Evolutionary conservation across 2,888 invertebrate species (phyloP), one percentile per base, ranked within the genome.

Genomic region (Oegoconia quadripuncta): DNA sequence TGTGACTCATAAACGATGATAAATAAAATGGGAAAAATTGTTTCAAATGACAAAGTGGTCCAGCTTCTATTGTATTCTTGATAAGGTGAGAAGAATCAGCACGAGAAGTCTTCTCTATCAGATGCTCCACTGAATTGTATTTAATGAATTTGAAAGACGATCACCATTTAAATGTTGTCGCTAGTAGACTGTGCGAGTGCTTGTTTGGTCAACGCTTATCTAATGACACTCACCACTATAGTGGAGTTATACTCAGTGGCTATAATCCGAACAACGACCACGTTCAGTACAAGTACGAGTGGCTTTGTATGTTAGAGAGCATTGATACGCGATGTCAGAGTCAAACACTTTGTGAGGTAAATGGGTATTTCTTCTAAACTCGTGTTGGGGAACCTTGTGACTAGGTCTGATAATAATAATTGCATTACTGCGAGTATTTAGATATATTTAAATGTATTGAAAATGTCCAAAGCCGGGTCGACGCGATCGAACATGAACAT

Each of bases 1-100:
- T 66, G 61, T 78, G 78, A 78, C 65, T 77, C 76, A 77, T 61
- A 54, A 48, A 41, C 63, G 53, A 65, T 64, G 59, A 65, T 58
- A 52, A 50, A 55, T 65, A 66, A 32, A 66, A 54, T 64, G 69
- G 66, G n/a, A n/a, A 66, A 72, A 73, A 67, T 55, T 53, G 52
- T 62, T 65, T 63, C 63, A 65, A 71, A 59, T 67, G 71, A 69
- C 58, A 65, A 65, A 66, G 29, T 15, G 59, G 46, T 59, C 66
- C 60, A 53, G 44, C 44, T 48, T 41, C 46, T 46, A 55, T 52
- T 50, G 43, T 48, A 34, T 41, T 42, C 28, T 16, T 13, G 32
- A 34, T n/a, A n/a, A 25, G 32, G 25, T 20, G 22, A 29, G 20
- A 16, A 22, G 27, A 34, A 33, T 39, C 37, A 36, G 37, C 46